A percentile compares a stretch with the other conserved stretches of the same genome.
phyloP scores from a whole-genome alignment of 1,140 invertebrate genomes.

The Harlomillsia oculata region DNA sequence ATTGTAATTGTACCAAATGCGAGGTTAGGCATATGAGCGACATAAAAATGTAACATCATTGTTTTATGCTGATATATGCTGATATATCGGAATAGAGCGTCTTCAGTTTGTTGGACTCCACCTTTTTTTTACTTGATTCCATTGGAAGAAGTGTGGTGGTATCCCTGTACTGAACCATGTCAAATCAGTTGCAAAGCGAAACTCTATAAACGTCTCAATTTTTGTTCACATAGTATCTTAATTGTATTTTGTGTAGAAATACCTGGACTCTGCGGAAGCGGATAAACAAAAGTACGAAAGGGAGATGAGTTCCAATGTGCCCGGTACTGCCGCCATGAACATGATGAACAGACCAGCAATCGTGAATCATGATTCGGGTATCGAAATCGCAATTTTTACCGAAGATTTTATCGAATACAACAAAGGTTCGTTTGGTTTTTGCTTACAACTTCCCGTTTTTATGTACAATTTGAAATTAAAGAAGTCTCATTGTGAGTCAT shows the following conservation, averaged over 20 bases:
- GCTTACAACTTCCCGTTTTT: constrained; percentile 22
- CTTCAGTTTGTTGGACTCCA: constrained; percentile 3
- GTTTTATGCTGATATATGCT: too few species aligned
- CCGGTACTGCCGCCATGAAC: constrained; percentile 17
- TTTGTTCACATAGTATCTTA: constrained; percentile 2
- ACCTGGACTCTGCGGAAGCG: not conserved
- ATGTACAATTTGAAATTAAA: constrained; percentile 14
- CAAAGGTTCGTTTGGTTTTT: constrained; percentile 45
- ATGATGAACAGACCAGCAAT: constrained; percentile 33
- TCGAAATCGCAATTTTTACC: constrained; percentile 50
- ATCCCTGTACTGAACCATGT: not conserved
- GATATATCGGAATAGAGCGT: too few species aligned
- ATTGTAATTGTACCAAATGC: too few species aligned
- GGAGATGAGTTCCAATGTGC: constrained; percentile 32
- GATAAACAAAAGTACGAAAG: constrained; percentile 36
- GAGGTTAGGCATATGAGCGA: too few species aligned
- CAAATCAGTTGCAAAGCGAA: constrained; percentile 6
- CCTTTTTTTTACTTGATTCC: not conserved
- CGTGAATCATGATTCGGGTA: constrained; percentile 35
- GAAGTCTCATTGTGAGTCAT: constrained; percentile 6
- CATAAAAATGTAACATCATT: too few species aligned
- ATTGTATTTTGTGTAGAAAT: not conserved
- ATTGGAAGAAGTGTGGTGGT: not conserved
- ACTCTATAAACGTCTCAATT: constrained; percentile 1
- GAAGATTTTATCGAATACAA: constrained; percentile 55